Base-by-base conservation (phyloP, 1,140 invertebrate species). In the Pachyrhynchus sulphureomaculatus region DNA sequence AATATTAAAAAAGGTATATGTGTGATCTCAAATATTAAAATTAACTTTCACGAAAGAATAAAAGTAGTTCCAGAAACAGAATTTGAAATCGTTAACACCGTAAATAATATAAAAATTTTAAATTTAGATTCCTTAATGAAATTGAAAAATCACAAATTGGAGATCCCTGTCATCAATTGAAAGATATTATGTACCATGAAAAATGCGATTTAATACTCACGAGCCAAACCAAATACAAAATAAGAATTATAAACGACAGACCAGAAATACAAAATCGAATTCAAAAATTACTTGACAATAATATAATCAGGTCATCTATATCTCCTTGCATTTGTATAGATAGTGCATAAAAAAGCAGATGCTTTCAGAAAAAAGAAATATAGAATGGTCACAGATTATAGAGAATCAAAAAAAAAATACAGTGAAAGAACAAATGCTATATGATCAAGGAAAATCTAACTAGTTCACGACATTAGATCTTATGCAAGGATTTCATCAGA, bases 381-480 rank as follows among this genome's bases (percentile, higher is more conserved):
- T 62, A 58, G 77, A 39, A 37, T 80, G 8, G 73, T 77, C 12
- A 66, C 77, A 8, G 78, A 78, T 62, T 80, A 75, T 60, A 36
- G 77, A 42, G 74, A 75, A 58, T 37, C 32, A 80, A 80, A 64
- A 68, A 76, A 67, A 82, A 83, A 1, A 53, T 85, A 2, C 82
- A 82, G 9, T 60, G 77, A 10, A 82, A 84, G 10, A 69, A 75
- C 2, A 78, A 82, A 13, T 76, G 75, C 75, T n/a, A 68, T 71
- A n/a, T n/a, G n/a, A n/a, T n/a, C n/a, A n/a, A n/a, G n/a, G n/a
- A n/a, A n/a, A n/a, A n/a, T n/a, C n/a, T 34, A 72, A 69, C 39
- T 80, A 76, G 62, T 84, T 83, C 62, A 69, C 74, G 1, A 76
- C 75, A 1, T 55, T 84, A 1, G 82, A 85, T 68, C 51, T 82